Conservation (phyloP, 2,113 vertebrate species). For the Eira barbara region DNA sequence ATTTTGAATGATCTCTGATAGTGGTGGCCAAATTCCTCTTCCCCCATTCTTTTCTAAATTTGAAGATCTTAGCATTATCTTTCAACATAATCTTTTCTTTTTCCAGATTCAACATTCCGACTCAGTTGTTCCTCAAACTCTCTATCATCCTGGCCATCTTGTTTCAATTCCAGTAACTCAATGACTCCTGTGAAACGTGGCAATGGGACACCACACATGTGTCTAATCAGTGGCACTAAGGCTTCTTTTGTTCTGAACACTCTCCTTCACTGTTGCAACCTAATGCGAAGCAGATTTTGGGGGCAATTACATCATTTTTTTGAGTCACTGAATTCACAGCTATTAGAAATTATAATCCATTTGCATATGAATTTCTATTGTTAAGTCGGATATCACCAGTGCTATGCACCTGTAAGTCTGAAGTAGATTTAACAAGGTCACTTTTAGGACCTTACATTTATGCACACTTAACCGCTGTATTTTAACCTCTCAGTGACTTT, state of each 20-base stretch:
- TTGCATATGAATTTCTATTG: not conserved
- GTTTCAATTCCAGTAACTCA: not conserved
- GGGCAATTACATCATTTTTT: not conserved
- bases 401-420: not conserved
- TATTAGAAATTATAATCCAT: not conserved
- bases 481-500: not conserved
- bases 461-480: not conserved
- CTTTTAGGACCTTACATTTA: not conserved
- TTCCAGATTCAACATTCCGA: conserved; percentile 12
- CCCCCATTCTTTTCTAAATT: not conserved
- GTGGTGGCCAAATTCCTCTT: not conserved
- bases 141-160: not conserved
- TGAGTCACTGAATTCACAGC: not conserved
- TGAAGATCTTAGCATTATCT: not conserved
- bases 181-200: not conserved
- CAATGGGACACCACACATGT: not conserved
- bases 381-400: not conserved
- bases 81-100: not conserved
- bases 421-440: not conserved
- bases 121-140: not conserved
- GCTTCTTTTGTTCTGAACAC: not conserved
- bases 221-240: not conserved
- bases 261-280: not conserved
- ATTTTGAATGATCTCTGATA: not conserved
- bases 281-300: not conserved